Percentiles rank a stretch among this genome's conserved stretches.
These are phyloP conservation scores for Saimiri boliviensis DNA, from an alignment of 2,113 vertebrate species.

Conservation along the genomic window DNA sequence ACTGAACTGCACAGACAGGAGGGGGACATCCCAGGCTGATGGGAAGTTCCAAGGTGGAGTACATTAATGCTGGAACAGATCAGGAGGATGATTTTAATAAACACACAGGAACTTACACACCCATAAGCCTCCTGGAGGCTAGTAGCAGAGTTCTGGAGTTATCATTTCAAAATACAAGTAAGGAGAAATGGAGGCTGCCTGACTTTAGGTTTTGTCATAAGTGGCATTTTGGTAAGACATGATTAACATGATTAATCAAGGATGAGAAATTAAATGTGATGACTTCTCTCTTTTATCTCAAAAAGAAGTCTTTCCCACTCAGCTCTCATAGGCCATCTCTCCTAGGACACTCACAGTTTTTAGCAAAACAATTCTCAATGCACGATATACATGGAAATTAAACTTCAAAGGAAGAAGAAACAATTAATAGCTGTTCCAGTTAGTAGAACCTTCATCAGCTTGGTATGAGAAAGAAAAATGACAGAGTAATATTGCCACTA, in stretches of 20 bases:
- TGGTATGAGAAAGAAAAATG: conserved; percentile 86
- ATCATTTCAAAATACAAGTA: conserved; percentile 74
- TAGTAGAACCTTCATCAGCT: conserved; percentile 82
- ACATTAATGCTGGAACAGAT: conserved; percentile 43
- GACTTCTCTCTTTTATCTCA: conserved; percentile 57
- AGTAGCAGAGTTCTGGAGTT: conserved; percentile 72
- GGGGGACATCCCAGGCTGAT: conserved; percentile 59
- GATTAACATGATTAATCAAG: conserved; percentile 20
- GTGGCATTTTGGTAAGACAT: conserved; percentile 70
- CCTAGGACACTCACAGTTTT: not conserved
- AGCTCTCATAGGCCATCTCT: conserved; percentile 49
- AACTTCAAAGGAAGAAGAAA: conserved; percentile 79
- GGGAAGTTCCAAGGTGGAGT: conserved; percentile 68
- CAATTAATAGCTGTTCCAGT: conserved; percentile 81
- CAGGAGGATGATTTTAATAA: conserved; percentile 72
- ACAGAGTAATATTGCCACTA: conserved; percentile 87
- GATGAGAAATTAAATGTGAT: conserved; percentile 53
- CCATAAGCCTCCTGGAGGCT: not conserved
- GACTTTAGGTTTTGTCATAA: conserved; percentile 7
- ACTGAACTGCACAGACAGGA: conserved; percentile 71
- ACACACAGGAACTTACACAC: conserved; percentile 50
- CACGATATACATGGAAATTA: conserved; percentile 74
- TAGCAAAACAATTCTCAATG: conserved; percentile 52
- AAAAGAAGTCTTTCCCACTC: conserved; percentile 46
- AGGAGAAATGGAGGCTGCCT: conserved; percentile 58